Evolutionary conservation across 2,797 vertebrate species (phyloP).

Genomic region (Meda fulgida): DNA sequence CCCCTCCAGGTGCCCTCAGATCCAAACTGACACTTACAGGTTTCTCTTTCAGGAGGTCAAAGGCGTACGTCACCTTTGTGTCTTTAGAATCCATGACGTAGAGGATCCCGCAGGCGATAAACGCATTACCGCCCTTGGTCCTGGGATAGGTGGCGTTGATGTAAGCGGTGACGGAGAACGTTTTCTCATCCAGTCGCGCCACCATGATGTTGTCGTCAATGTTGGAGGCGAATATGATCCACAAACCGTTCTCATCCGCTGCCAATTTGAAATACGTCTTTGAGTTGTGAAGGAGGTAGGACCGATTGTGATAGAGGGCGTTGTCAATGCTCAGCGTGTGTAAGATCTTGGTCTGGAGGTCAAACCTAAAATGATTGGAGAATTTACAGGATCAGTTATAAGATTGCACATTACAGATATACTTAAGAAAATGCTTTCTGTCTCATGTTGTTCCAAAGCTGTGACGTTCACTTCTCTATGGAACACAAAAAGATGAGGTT

Average conservation of each 20-base stretch:
- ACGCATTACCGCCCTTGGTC: slow-evolving; percentile 92
- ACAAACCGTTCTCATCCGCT: slow-evolving; percentile 90
- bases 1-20: slow-evolving; percentile 81
- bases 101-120: slow-evolving; percentile 88
- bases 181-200: slow-evolving; percentile 85
- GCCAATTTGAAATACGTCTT: slow-evolving; percentile 97
- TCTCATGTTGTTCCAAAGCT: not conserved
- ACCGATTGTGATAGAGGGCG: slow-evolving; percentile 84
- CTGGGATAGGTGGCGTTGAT: slow-evolving; percentile 92
- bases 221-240: slow-evolving; percentile 92
- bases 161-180: slow-evolving; percentile 80
- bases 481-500: not conserved
- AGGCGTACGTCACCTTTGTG: slow-evolving; percentile 85
- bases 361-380: slow-evolving; percentile 73
- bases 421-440: not conserved
- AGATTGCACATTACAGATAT: not conserved
- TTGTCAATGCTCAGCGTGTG: slow-evolving; percentile 80
- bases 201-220: slow-evolving; percentile 86
- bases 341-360: slow-evolving; percentile 78
- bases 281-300: slow-evolving; percentile 91
- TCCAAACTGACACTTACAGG: slow-evolving; percentile 86
- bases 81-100: slow-evolving; percentile 94
- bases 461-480: not conserved
- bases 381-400: not conserved
- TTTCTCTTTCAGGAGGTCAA: slow-evolving; percentile 86